phyloP scores from a whole-genome alignment of 2,113 vertebrate genomes.

The Epinephelus cyanopodus region DNA sequence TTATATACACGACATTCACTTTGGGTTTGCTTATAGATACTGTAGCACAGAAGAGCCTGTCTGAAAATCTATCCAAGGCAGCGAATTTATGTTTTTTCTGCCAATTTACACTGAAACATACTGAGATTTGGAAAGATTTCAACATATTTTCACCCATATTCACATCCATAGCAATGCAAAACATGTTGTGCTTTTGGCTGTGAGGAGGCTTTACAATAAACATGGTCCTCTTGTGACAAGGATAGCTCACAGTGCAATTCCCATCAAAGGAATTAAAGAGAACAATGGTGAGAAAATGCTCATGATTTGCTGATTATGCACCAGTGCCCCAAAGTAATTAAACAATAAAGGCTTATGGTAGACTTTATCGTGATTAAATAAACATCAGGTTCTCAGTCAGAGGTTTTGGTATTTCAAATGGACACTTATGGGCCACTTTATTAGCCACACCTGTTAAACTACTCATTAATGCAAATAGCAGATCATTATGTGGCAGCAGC shows the following conservation, averaged over 20 bases:
- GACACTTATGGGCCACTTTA: too few species aligned
- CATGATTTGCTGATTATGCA: neutral
- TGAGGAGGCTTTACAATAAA: neutral
- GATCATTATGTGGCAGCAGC: too few species aligned
- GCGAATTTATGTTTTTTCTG: neutral
- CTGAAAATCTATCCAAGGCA: neutral
- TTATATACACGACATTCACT: slow-evolving; percentile 17
- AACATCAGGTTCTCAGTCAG: neutral
- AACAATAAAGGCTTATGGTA: neutral
- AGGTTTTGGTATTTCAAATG: neutral
- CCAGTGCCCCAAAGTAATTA: neutral
- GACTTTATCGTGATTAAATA: neutral
- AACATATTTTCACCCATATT: neutral
- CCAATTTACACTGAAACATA: neutral
- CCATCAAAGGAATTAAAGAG: neutral
- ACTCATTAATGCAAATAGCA: too few species aligned
- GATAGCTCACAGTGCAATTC: neutral
- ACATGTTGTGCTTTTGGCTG: neutral
- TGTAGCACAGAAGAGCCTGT: neutral
- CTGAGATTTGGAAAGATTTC: neutral
- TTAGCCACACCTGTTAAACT: too few species aligned
- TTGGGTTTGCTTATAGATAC: slow-evolving; percentile 10
- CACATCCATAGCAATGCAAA: neutral
- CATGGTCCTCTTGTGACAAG: neutral
- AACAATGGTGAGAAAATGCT: neutral